phyloP scores from a whole-genome alignment of 2,113 vertebrate species.

The human region GRCh38 chr1:219050001-219050500 shows the following conservation, averaged over 20 bases:
- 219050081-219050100: slow-evolving; percentile 59
- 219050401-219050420: fast-evolving
- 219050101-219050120: slow-evolving; percentile 51
- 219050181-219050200: slow-evolving; percentile 11
- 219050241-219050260: neutral
- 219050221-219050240: neutral
- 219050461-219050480: no score
- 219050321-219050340: slow-evolving; percentile 67
- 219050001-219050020: slow-evolving; percentile 71
- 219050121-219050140: slow-evolving; percentile 62
- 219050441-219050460: no score
- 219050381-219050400: neutral
- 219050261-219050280: slow-evolving; percentile 55
- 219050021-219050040: slow-evolving; percentile 53
- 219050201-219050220: slow-evolving; percentile 37
- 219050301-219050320: slow-evolving; percentile 71
- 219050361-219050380: neutral
- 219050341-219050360: slow-evolving; percentile 48
- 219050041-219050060: slow-evolving; percentile 64
- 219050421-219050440: no score
- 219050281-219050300: slow-evolving; percentile 10
- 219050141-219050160: slow-evolving; percentile 69
- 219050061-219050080: slow-evolving; percentile 73
- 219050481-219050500: neutral
- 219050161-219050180: neutral